Conservation (phyloP, 2,113 vertebrate species). For the Geococcyx californianus region DNA sequence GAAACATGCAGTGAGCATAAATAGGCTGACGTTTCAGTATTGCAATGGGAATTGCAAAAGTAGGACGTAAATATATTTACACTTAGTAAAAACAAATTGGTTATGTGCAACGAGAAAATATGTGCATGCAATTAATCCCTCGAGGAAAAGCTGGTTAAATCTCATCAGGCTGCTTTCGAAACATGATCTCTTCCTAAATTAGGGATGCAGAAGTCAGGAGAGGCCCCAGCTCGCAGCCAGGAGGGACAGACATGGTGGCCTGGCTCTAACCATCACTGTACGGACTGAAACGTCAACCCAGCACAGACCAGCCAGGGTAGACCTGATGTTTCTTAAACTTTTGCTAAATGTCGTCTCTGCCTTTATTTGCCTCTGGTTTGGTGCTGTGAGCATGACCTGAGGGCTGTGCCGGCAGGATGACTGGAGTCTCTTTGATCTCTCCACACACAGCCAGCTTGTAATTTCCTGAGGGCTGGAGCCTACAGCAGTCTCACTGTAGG, state of each 20-base stretch:
- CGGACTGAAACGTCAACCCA: neutral
- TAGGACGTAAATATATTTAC: neutral
- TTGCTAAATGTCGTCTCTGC: neutral
- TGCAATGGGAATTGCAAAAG: neutral
- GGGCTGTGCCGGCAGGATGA: neutral
- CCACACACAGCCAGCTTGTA: neutral
- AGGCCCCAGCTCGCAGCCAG: neutral
- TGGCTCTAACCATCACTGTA: neutral
- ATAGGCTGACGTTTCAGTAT: no score
- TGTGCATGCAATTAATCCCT: neutral
- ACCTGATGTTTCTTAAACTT: neutral
- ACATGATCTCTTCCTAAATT: neutral
- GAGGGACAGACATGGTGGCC: rapidly evolving
- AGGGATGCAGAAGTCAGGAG: neutral
- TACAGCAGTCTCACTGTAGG: neutral
- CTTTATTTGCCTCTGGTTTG: neutral
- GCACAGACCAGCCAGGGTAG: neutral
- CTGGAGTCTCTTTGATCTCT: neutral
- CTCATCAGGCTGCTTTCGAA: neutral
- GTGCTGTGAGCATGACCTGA: neutral
- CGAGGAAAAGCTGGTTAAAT: neutral
- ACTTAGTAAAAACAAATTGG: neutral
- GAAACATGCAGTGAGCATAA: neutral
- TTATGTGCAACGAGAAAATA: neutral
- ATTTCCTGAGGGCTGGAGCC: neutral